These are phyloP conservation scores for Gymnocypris eckloni DNA, from an alignment of 2,797 vertebrate genomes.

Conservation along the genomic window DNA sequence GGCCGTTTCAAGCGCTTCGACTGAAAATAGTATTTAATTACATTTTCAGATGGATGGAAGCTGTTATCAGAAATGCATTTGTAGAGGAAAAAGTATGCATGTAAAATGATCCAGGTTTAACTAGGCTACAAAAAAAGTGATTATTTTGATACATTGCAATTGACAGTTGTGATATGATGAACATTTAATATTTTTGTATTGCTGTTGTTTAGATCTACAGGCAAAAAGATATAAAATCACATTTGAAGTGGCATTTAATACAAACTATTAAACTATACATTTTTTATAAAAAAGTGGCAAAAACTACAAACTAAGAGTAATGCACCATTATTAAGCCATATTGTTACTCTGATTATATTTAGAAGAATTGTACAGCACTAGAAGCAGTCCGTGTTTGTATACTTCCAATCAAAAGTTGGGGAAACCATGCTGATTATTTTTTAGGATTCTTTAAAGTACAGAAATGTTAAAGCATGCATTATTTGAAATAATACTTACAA, in stretches of 20 bases:
- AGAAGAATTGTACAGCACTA: neutral
- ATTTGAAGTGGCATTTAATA: neutral
- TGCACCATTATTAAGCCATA: neutral
- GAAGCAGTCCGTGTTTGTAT: neutral
- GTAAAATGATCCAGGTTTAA: constrained; percentile 1
- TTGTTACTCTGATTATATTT: neutral
- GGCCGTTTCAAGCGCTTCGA: neutral
- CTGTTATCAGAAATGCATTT: neutral
- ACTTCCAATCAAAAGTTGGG: neutral
- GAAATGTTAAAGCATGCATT: neutral
- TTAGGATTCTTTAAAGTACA: neutral
- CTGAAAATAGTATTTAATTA: neutral
- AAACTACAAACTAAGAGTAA: neutral
- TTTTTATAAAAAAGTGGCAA: neutral
- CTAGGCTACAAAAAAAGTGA: neutral
- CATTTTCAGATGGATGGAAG: neutral
- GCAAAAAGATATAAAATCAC: neutral
- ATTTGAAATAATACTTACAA: no score
- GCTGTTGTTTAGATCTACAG: neutral
- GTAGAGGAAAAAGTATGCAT: neutral
- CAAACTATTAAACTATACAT: no score
- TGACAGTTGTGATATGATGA: neutral
- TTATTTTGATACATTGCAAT: neutral
- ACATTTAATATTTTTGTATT: neutral
- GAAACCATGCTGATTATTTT: neutral